phyloP scores from a whole-genome alignment of 2,113 vertebrate genomes.

The Burhinus bistriatus region DNA sequence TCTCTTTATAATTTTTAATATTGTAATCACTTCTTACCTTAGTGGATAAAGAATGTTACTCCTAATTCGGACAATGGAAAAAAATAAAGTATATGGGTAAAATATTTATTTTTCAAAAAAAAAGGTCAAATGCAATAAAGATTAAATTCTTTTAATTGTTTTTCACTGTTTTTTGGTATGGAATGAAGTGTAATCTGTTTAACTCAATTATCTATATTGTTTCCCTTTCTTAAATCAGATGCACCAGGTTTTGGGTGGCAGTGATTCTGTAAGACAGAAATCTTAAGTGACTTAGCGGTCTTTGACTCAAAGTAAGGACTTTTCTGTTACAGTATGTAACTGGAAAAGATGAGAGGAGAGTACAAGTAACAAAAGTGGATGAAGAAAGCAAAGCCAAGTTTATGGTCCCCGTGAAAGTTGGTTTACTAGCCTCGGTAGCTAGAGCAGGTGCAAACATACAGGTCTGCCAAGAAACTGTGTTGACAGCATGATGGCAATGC shows the following conservation, averaged over 20 bases:
- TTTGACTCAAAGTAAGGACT: neutral
- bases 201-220: neutral
- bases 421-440: neutral
- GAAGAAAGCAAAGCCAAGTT: neutral
- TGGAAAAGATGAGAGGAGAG: neutral
- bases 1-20: neutral
- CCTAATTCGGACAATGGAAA: neutral
- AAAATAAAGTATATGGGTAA: neutral
- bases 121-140: neutral
- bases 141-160: neutral
- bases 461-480: neutral
- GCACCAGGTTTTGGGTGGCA: neutral
- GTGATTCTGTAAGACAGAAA: neutral
- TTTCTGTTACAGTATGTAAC: neutral
- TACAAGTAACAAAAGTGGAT: neutral
- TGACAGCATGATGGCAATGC: slow-evolving; percentile 17
- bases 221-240: neutral
- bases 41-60: neutral
- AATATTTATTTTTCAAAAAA: neutral
- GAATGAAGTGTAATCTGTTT: neutral
- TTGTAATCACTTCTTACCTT: neutral
- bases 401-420: rapidly evolving
- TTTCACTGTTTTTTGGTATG: neutral
- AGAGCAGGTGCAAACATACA: neutral
- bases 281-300: neutral